Evolutionary conservation across 2,113 vertebrate genomes (phyloP), one percentile per base, ranked within the genome.

Genomic region (Alethe diademata): DNA sequence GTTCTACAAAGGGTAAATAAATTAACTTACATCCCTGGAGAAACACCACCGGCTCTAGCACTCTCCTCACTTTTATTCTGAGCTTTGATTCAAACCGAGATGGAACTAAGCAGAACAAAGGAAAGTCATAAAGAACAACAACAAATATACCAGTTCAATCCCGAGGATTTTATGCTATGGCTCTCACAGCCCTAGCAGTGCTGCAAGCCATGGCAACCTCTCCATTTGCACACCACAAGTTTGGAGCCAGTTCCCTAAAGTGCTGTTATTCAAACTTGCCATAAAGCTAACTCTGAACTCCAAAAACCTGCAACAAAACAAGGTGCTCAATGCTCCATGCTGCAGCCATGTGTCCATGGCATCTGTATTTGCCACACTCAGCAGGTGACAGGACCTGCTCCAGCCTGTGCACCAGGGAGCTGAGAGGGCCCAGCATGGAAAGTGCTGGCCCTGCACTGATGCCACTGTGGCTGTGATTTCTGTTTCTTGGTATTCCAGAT

Each of bases 391-490:
- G 48, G 10, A 3, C 31, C 17, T 61, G 18, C 31, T 20, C 60
- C 65, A 42, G 64, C 48, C 74, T 19, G 11, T 28, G 4, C 38
- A 8, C 14, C 42, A 20, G 50, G 2, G 6, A 19, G 18, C 33
- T 10, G 53, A 31, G 65, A 19, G n/a, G 42, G n/a, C 20, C 23
- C 19, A 2, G 25, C 31, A 9, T 0, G 4, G 14, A 11, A 25
- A 72, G 29, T 9, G 19, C 10, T 10, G 58, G 29, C 53, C 14
- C 18, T 47, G 79, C 43, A 19, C 6, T 10, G 26, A 12, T 51
- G 42, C 50, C 35, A 1, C 23, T 14, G 29, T 11, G 64, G 38
- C 50, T 48, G 29, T 23, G 61, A n/a, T 42, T 79, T 50, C 83
- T 60, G 58, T 53, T 43, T 74, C 48, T 50, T 50, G 58, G 18